A percentile compares a stretch with the other conserved stretches of the same genome.
Evolutionary conservation across 2,113 vertebrate genomes (phyloP).

Genomic region (Meleagris gallopavo): DNA sequence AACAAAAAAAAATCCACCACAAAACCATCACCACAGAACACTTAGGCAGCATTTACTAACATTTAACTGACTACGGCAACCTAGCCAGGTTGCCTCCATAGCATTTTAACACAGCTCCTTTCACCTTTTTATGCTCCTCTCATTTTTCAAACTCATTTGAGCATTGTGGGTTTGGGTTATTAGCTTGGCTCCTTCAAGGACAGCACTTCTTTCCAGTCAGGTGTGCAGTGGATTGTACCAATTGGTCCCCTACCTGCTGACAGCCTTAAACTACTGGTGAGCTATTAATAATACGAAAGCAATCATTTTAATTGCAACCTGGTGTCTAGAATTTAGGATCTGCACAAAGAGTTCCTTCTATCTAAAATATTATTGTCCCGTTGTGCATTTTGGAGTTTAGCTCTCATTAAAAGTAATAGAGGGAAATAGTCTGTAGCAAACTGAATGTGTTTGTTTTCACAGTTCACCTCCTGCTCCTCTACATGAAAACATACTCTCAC

Average conservation of each 20-base stretch:
- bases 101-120: background rate
- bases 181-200: conserved; percentile 39
- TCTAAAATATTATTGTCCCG: conserved; percentile 56
- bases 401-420: conserved; percentile 74
- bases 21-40: background rate
- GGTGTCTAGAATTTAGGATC: conserved; percentile 32
- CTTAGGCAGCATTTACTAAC: background rate
- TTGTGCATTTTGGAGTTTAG: conserved; percentile 66
- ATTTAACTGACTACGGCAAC: background rate
- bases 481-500: conserved; percentile 6
- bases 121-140: background rate
- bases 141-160: conserved; percentile 45
- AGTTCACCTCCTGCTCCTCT: conserved; percentile 70
- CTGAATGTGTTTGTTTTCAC: conserved; percentile 69
- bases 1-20: background rate
- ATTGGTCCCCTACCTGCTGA: background rate
- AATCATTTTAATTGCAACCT: conserved; percentile 47
- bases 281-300: conserved; percentile 38
- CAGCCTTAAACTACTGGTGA: background rate
- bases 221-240: background rate
- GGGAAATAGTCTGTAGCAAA: conserved; percentile 73
- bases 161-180: background rate
- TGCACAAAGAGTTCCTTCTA: background rate
- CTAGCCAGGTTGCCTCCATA: background rate
- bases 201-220: background rate